Evolutionary conservation across 2,888 invertebrate species (phyloP).

Genomic region (Seira musarum): DNA sequence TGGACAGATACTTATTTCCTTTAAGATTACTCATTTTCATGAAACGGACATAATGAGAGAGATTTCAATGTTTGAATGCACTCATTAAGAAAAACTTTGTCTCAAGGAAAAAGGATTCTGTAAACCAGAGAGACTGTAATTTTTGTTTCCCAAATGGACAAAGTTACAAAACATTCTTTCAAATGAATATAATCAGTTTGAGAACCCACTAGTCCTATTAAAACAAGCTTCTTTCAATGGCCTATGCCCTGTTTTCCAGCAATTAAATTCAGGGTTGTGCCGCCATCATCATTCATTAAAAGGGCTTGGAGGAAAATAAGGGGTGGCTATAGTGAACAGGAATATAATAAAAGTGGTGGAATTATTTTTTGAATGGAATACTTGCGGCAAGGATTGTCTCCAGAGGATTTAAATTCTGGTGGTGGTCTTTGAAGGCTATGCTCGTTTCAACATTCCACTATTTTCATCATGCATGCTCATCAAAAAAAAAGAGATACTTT

Average conservation of each 20-base stretch:
- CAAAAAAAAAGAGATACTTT: conserved; percentile 16
- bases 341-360: not conserved
- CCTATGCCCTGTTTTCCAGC: conserved; percentile 26
- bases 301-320: not conserved
- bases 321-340: not conserved
- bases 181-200: not conserved
- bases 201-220: conserved; percentile 10
- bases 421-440: conserved; percentile 26
- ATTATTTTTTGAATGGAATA: conserved; percentile 51
- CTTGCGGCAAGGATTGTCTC: conserved; percentile 32
- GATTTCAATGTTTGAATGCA: not conserved
- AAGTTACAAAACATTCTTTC: not conserved
- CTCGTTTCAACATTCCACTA: not conserved
- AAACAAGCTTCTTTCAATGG: not conserved
- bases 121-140: no score
- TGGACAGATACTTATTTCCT: not conserved
- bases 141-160: not conserved
- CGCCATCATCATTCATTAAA: conserved; percentile 17
- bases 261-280: conserved; percentile 44
- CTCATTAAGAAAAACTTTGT: not conserved
- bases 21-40: not conserved
- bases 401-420: conserved; percentile 25
- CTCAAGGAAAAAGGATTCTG: not conserved
- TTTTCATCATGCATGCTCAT: conserved; percentile 26
- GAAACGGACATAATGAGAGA: not conserved